Base-by-base conservation (phyloP, 1,140 invertebrate species). In the Pomphorhynchus laevis region DNA sequence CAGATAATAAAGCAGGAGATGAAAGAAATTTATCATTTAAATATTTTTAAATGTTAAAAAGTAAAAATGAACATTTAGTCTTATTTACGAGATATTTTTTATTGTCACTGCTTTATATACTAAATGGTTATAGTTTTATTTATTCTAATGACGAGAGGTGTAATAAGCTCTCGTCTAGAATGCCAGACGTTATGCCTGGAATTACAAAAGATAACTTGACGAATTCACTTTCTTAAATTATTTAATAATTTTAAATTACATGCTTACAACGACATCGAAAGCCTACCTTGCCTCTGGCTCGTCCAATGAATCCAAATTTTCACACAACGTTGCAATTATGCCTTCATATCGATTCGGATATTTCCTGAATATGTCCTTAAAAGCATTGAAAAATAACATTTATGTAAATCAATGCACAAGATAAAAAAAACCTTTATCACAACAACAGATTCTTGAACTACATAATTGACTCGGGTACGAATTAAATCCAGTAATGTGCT, bases 291-390 rank as follows among this genome's bases (percentile, higher is more conserved):
- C 89, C 59, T 98, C 89, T 0, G 89, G 86, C 53, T 98, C 89
- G 59, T 98, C 89, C 34, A 98, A 53, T 0, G 89, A 93, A 51
- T 98, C 89, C 39, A 98, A 60, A 61, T 98, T 95, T 59, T 98
- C 89, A 59, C 89, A 98, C 0, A 98, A 61, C 0, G 86, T 95
- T 35, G 82, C 89, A 52, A 98, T 98, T 51, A 98, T 98, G 51
- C 79, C 91, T 59, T 98, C 89, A 52, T 98, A 98, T 58, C 93
- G 91, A 54, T 98, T 98, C 2, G 89, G 89, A 58, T 98, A 98
- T 55, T 95, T 95, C 43, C 86, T 65, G 67, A 98, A 98, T 47
- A 98, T 98, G 53, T 93, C 86, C 64, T 62, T 42, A 9, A 49
- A 47, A 21, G 42, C 31, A 12, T 12, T 20, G n/a, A 43, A 3